Evolutionary conservation across 2,113 vertebrate genomes (phyloP), one percentile per base, ranked within the genome.

Genomic region (Colistium nudipinnis): DNA sequence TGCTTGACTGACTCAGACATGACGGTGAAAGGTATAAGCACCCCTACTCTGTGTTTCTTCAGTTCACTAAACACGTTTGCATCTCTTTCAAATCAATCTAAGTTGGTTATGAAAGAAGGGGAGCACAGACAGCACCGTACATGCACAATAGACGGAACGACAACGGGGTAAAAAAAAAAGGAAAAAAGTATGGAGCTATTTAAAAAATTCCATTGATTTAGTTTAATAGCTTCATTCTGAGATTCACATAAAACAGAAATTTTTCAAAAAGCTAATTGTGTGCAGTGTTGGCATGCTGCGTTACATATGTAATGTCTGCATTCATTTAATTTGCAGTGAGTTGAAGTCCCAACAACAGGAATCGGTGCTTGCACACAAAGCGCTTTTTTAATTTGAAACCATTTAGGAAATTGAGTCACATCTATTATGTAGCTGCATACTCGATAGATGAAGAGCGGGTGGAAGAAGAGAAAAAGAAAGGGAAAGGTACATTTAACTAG

Each of bases 171-270:
- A 27, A 52, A 53, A 11, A n/a, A n/a, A n/a, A n/a, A n/a, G n/a
- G n/a, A n/a, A n/a, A n/a, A 17, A 44, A 68, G 11, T 25, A 41
- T 49, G 41, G 17, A 19, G 8, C 52, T 52, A 63, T 57, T 70
- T 14, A 9, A 43, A 79, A n/a, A 31, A 4, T 39, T 62, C n/a
- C 44, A 57, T n/a, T n/a, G n/a, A n/a, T n/a, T n/a, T n/a, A n/a
- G n/a, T n/a, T n/a, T n/a, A n/a, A n/a, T n/a, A 7, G 38, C 0
- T 39, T 6, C 6, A 39, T 41, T 31, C 30, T 31, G 30, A n/a
- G 20, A 20, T 47, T 45, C 20, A 11, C 44, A 47, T 13, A 1
- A 7, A 11, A 11, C 44, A 24, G 44, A 12, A 48, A 25, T 19
- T 45, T 45, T 11, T 22, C 47, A 51, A 53, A 25, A 31, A 51